Conservation (phyloP, 2,888 invertebrate species). For the Dynastes maya region DNA sequence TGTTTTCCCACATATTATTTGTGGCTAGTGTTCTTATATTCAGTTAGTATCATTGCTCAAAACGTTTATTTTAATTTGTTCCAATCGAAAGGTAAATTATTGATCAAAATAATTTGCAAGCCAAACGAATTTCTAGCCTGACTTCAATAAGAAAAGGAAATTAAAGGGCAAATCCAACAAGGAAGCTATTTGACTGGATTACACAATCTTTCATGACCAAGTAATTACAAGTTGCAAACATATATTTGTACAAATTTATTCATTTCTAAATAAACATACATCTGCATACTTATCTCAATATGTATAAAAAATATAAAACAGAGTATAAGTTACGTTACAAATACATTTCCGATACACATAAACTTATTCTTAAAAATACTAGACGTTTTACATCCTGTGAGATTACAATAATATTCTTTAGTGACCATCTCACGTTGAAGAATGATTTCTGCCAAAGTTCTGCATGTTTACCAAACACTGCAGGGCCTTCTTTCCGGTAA, state of each 20-base stretch:
- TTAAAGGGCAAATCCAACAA: too few relatives aligned
- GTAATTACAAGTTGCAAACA: too few relatives aligned
- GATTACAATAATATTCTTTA: not conserved
- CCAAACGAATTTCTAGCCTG: too few relatives aligned
- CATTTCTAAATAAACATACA: conserved; percentile 1
- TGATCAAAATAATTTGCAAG: too few relatives aligned
- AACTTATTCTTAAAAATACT: conserved; percentile 13
- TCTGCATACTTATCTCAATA: not conserved
- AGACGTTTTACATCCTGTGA: not conserved
- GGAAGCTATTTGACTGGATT: too few relatives aligned
- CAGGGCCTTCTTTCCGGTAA: conserved; percentile 13
- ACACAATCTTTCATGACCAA: too few relatives aligned
- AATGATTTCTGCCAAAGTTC: not conserved
- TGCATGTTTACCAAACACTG: conserved; percentile 36
- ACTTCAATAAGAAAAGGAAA: too few relatives aligned
- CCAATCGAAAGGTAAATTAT: too few relatives aligned
- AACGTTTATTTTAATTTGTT: too few relatives aligned
- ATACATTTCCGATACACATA: not conserved
- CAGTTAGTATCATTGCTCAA: too few relatives aligned
- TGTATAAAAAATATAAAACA: conserved; percentile 10
- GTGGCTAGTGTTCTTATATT: too few relatives aligned
- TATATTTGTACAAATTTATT: not conserved
- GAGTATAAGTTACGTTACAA: not conserved
- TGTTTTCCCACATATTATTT: too few relatives aligned
- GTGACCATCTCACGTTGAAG: not conserved